Base-by-base conservation (phyloP, 2,797 vertebrate genomes). In the Melanitta fusca region DNA sequence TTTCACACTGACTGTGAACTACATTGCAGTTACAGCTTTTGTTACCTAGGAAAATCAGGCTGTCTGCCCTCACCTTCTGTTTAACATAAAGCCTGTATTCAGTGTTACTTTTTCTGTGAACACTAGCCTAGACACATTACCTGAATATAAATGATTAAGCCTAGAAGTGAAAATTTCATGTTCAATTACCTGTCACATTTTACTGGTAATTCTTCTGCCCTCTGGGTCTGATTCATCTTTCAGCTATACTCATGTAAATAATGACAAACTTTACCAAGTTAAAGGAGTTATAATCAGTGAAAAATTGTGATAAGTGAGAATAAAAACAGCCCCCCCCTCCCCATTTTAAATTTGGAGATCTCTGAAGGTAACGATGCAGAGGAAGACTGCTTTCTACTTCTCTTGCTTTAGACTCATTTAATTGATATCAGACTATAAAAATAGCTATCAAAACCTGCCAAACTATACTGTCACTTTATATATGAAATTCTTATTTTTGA, bases 401-500 rank as follows among this genome's bases (percentile, higher is more conserved):
- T 87, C 22, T 92, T 66, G 45, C 14, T 43, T 95, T 49, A 92
- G 54, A 88, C 32, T 39, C 8, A 78, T 69, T 84, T 96, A 95
- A 93, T 65, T 91, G 85, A 94, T 95, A 92, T 43, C 25, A 68
- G 77, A 72, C 38, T 92, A 73, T 69, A 94, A 81, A 95, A 95
- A 77, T 62, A 69, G 38, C 34, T 89, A 68, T 27, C 15, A 60
- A 80, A 88, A 88, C 57, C 70, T 89, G 45, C n/a, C 86, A 93
- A 95, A 93, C 15, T 47, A 57, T 88, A 80, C 66, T 62, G 66
- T 84, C 85, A 91, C 34, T 94, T 95, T 83, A 60, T 49, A 86
- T 86, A 92, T 18, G 16, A 92, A 85, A 93, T 54, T 89, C 58
- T 88, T 91, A 88, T 49, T 96, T 97, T 89, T 88, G 51, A 96